Evolutionary conservation across 2,113 vertebrate species (phyloP).

Genomic region (Suricata suricatta): DNA sequence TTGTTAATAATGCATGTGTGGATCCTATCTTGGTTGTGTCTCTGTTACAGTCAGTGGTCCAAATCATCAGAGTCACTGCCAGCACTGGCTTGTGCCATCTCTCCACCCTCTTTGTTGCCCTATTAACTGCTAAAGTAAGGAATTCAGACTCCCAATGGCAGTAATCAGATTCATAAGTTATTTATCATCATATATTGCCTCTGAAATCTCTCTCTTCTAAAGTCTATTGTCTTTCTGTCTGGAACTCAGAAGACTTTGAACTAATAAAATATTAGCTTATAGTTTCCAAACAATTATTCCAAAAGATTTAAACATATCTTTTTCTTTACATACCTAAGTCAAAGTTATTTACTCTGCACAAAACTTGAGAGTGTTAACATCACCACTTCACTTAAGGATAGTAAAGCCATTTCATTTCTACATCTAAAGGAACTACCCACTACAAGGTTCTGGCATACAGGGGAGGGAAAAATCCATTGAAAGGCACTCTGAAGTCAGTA

Average conservation of each 20-base stretch:
- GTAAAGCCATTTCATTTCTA: background rate
- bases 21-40: background rate
- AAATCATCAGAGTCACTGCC: background rate
- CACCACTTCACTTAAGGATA: background rate
- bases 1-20: background rate
- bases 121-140: background rate
- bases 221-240: background rate
- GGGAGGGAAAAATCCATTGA: background rate
- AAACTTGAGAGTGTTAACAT: background rate
- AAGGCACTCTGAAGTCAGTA: constrained; percentile 82
- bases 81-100: background rate
- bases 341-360: background rate
- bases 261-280: background rate
- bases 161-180: background rate
- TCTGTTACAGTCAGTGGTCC: background rate
- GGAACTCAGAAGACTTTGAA: background rate
- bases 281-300: background rate
- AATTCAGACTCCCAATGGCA: background rate
- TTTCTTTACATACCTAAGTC: background rate
- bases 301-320: background rate
- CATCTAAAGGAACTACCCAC: background rate
- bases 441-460: too few relatives aligned
- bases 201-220: background rate
- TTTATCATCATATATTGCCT: background rate
- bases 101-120: background rate